Base-by-base conservation (phyloP, 1,140 invertebrate species). In the Pseudomyrmex flavicornis region DNA sequence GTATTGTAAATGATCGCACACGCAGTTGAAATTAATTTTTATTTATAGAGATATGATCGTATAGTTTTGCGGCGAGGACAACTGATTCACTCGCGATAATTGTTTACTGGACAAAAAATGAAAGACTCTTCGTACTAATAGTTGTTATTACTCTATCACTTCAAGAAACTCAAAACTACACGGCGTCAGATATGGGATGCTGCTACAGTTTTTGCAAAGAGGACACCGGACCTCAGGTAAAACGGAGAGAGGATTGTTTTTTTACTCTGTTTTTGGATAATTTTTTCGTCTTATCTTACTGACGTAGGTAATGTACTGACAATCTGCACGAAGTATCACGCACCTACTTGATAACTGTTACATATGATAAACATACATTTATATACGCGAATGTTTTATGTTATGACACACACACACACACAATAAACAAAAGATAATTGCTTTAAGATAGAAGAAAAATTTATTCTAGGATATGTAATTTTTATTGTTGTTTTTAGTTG, bases 121-220 rank as follows among this genome's bases (percentile, higher is more conserved):
- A 84, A 68, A 80, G 59, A 61, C 54, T 68, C 66, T 77, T 82
- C 26, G 46, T 58, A 77, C 54, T 85, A 87, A 58, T 48, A 15
- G 17, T 66, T 65, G 44, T 17, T 56, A 66, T 48, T 9, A 73
- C 52, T 9, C 79, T 26, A n/a, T 22, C 79, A 22, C 9, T 50
- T 50, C n/a, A 20, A 76, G 56, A 26, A 68, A 46, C 26, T 20
- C 35, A 59, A 35, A 9, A 69, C 62, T 83, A 46, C 17, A 12
- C 44, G 35, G 35, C 35, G 35, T 65, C n/a, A 85, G 88, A 26
- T 59, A 94, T 94, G 93, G 93, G 93, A 69, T 93, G 93, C 76
- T 94, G 95, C 90, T 95, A 95, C 86, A 95, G 95, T 91, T 94
- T 95, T 84, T 96, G 95, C 84, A 95, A 95, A 84, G 95, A 96